Base-by-base conservation (phyloP, 2,113 vertebrate species). In the Conger conger region DNA sequence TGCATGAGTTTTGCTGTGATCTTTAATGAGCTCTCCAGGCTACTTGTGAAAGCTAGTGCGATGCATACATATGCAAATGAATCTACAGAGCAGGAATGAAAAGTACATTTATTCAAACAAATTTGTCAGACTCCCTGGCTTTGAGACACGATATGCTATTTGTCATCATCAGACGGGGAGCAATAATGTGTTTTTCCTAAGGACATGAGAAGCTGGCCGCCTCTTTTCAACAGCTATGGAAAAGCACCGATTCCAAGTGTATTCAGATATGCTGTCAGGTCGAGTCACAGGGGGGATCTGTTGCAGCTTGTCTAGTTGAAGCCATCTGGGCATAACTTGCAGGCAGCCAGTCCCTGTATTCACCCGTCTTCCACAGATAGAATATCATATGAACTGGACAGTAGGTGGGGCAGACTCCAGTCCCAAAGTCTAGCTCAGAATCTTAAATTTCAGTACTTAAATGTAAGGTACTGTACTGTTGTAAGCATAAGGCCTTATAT, bases 101-200 rank as follows among this genome's bases (percentile, higher is more conserved):
- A 73, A 73, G 68, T 73, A 33, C 30, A 33, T n/a, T 73, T 73
- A 73, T 73, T 73, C 68, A 73, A 73, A 33, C n/a, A 73, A 73
- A 73, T 73, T 73, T 30, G 3, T 73, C 27, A 30, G n/a, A 73
- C 33, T 73, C 68, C 4, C 68, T 73, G 68, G 27, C 68, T 73
- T n/a, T n/a, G 68, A 73, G 68, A 30, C 9, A n/a, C 11, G 68
- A 33, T 33, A 33, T 8, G 68, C 2, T 73, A 13, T 33, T n/a
- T 73, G 9, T 73, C 5, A n/a, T 73, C 9, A 73, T 33, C 68
- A 73, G 68, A 73, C 68, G 33, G 68, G 33, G 68, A 73, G n/a
- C n/a, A 73, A n/a, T 73, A 27, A 73, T 73, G 27, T 13, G 13
- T 73, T 73, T 73, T 73, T 33, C 68, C 68, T 73, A 7, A 33